Base-by-base conservation (phyloP, 2,113 vertebrate genomes). In the Oncorhynchus nerka region DNA sequence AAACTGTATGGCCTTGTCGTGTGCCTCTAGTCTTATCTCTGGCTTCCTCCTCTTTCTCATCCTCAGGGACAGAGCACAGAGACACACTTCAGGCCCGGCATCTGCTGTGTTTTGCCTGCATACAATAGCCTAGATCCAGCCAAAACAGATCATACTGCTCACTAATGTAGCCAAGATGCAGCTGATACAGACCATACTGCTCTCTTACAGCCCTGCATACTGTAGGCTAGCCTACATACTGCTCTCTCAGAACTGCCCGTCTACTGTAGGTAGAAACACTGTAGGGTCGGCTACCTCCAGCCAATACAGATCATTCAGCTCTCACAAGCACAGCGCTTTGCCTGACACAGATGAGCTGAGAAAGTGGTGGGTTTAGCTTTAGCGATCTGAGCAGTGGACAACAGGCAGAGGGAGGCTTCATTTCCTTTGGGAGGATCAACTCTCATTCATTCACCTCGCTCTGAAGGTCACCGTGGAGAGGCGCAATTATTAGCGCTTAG, bases 401-500 rank as follows among this genome's bases (percentile, higher is more conserved):
- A 45, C 67, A 69, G 20, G 20, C 67, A 69, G 34, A 69, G 67
- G 16, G 34, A 69, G 30, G 5, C 34, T 12, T 45, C 32, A n/a
- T 16, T 45, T 69, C 67, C 22, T 28, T 28, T 22, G 68, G 20
- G 39, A 12, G 34, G 4, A 69, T 48, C 68, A 45, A 6, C n/a
- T 70, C 68, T 30, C 19, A 45, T 45, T 4, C 45, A 8, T 16
- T 3, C 75, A 68, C 71, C 76, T 39, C 68, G 49, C 22, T 75
- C 39, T 69, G 70, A 80, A 82, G 79, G 68, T 70, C 32, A 68
- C 30, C 1, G 5, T 68, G 65, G 24, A 19, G 67, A 16, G 32
- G 19, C 1, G 19, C 8, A 28, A 70, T 11, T 19, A 39, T 16
- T 19, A 20, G 9, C 5, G n/a, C 68, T 45, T 2, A 9, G 3